phyloP scores from a whole-genome alignment of 1,140 invertebrate genomes.

The Temnothorax curvispinosus region DNA sequence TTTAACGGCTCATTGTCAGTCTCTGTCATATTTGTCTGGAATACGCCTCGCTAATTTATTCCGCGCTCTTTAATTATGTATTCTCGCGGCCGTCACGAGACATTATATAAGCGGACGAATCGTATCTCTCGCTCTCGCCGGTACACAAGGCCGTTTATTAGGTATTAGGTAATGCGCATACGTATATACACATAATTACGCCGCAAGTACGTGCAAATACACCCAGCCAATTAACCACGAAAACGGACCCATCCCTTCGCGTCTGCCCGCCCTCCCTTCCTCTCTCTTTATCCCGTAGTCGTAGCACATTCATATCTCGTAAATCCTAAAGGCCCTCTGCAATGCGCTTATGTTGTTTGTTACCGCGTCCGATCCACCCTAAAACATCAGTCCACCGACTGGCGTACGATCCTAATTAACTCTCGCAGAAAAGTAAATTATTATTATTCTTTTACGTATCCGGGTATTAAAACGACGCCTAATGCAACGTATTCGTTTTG shows the following conservation, averaged over 20 bases:
- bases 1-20: not conserved
- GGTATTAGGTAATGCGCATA: constrained; percentile 58
- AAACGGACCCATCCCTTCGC: constrained; percentile 47
- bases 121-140: constrained; percentile 58
- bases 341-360: constrained; percentile 39
- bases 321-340: constrained; percentile 52
- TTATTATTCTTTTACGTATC: not conserved
- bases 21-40: constrained; percentile 13
- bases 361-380: not conserved
- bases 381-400: constrained; percentile 24
- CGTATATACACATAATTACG: constrained; percentile 33
- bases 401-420: constrained; percentile 27
- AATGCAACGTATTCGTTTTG: not conserved
- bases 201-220: constrained; percentile 63
- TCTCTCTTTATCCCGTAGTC: constrained; percentile 47
- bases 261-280: not conserved
- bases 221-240: constrained; percentile 70
- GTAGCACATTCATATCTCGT: constrained; percentile 43
- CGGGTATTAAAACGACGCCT: not conserved
- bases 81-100: constrained; percentile 54
- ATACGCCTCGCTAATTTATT: constrained; percentile 24
- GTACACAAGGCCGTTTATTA: constrained; percentile 59
- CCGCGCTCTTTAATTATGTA: constrained; percentile 52
- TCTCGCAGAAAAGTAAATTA: not conserved
- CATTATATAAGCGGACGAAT: constrained; percentile 56